Evolutionary conservation across 2,888 invertebrate genomes (phyloP).

Genomic region (Macrostomum cliftonense): DNA sequence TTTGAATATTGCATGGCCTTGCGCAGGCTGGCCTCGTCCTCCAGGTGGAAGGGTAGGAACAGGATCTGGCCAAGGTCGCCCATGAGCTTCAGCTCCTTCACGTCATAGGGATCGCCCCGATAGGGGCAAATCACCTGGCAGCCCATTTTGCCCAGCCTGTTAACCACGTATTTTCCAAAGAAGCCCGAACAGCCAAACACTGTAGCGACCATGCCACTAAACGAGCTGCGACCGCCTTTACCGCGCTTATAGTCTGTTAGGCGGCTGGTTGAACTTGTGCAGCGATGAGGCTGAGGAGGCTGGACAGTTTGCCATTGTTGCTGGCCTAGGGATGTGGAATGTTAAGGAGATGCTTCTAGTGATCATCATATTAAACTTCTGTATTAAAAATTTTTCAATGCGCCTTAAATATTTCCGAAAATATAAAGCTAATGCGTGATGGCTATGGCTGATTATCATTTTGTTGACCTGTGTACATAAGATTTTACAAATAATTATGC

Average conservation of each 20-base stretch:
- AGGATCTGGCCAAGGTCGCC: conserved; percentile 89
- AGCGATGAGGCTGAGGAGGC: no score
- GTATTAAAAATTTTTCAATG: no score
- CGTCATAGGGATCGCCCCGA: conserved; percentile 63
- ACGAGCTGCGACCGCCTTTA: conserved; percentile 64
- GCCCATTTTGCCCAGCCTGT: conserved; percentile 58
- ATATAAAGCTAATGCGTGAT: no score
- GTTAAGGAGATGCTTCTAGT: no score
- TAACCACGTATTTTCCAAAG: conserved; percentile 66
- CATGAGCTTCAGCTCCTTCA: conserved; percentile 55
- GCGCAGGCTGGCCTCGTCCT: conserved; percentile 62
- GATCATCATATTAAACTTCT: no score
- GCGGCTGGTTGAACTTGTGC: no score
- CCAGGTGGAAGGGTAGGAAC: conserved; percentile 57
- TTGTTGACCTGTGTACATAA: no score
- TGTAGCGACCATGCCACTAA: conserved; percentile 92
- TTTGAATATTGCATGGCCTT: conserved; percentile 73
- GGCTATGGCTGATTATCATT: no score
- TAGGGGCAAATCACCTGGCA: conserved; percentile 71
- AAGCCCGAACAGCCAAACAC: conserved; percentile 81
- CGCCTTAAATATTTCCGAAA: no score
- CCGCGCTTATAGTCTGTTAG: conserved; percentile 23
- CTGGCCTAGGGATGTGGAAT: no score
- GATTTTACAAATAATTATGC: no score
- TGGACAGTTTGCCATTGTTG: no score